Evolutionary conservation across 1,140 invertebrate genomes (phyloP).

Genomic region (Bombus difficillimus): DNA sequence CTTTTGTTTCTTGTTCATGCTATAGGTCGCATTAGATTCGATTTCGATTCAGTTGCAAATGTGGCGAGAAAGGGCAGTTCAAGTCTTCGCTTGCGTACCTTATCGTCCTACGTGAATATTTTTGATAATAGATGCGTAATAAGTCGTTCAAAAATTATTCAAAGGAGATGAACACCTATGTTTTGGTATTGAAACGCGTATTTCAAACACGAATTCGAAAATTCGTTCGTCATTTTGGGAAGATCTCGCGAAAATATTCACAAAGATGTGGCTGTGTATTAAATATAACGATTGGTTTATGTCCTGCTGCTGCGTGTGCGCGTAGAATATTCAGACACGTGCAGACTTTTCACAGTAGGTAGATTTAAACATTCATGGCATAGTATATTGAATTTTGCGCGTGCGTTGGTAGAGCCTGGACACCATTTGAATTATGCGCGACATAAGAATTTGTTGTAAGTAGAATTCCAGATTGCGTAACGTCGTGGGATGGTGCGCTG

Average conservation of each 20-base stretch:
- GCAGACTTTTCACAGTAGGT: neutral
- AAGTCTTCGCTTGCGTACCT: neutral
- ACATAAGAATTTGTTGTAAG: conserved; percentile 59
- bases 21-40: neutral
- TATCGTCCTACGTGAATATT: neutral
- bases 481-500: conserved; percentile 84
- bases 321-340: neutral
- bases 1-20: neutral
- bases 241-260: neutral
- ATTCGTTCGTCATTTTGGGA: neutral
- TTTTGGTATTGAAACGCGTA: neutral
- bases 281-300: neutral
- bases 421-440: conserved; percentile 68
- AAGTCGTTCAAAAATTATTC: neutral
- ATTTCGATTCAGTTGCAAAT: neutral
- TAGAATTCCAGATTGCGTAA: conserved; percentile 61
- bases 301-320: neutral
- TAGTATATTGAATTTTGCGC: conserved; percentile 81
- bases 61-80: neutral
- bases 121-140: neutral
- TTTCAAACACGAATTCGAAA: neutral
- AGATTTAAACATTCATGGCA: conserved; percentile 81
- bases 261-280: neutral
- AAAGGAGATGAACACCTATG: neutral
- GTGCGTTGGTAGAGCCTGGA: conserved; percentile 72